phyloP scores from a whole-genome alignment of 2,888 invertebrate species.

The Athrips mouffetella region DNA sequence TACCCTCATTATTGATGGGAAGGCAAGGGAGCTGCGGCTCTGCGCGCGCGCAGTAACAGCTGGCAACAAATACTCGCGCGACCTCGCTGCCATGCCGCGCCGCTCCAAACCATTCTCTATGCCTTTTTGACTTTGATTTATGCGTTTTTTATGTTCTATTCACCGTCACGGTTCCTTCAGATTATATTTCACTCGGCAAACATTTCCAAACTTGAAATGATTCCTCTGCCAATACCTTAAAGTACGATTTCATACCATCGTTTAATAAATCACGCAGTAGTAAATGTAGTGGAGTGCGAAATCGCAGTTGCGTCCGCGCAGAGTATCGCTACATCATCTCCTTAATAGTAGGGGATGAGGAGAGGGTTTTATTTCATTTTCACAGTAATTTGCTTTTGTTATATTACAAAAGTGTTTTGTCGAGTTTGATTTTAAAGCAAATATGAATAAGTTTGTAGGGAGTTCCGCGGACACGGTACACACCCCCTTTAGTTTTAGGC shows the following conservation, averaged over 20 bases:
- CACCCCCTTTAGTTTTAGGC: conserved; percentile 52
- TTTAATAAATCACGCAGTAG: conserved; percentile 26
- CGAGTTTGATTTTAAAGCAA: conserved; percentile 69
- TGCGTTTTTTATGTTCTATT: conserved; percentile 76
- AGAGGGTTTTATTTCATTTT: conserved; percentile 72
- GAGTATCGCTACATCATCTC: conserved; percentile 74
- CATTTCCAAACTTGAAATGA: conserved; percentile 22
- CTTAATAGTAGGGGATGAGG: conserved; percentile 74
- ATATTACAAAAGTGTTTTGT: conserved; percentile 64
- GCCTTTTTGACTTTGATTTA: conserved; percentile 80
- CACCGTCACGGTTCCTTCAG: conserved; percentile 71
- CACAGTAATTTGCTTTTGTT: conserved; percentile 76
- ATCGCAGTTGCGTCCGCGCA: conserved; percentile 63
- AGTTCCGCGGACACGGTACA: conserved; percentile 60
- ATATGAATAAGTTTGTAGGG: conserved; percentile 58
- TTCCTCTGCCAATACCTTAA: conserved; percentile 23
- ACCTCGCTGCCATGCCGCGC: no score
- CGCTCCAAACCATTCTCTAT: conserved; percentile 69
- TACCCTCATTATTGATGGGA: conserved; percentile 77
- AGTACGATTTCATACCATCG: conserved; percentile 30
- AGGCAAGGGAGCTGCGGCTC: conserved; percentile 56
- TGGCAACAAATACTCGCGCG: conserved; percentile 70
- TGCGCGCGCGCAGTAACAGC: conserved; percentile 52
- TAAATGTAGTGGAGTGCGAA: conserved; percentile 46
- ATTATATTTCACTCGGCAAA: conserved; percentile 46